A percentile compares a stretch with the other conserved stretches of the same genome.
These are phyloP conservation scores for Orchestia grillus DNA, from an alignment of 1,140 invertebrate genomes.

Conservation along the genomic window DNA sequence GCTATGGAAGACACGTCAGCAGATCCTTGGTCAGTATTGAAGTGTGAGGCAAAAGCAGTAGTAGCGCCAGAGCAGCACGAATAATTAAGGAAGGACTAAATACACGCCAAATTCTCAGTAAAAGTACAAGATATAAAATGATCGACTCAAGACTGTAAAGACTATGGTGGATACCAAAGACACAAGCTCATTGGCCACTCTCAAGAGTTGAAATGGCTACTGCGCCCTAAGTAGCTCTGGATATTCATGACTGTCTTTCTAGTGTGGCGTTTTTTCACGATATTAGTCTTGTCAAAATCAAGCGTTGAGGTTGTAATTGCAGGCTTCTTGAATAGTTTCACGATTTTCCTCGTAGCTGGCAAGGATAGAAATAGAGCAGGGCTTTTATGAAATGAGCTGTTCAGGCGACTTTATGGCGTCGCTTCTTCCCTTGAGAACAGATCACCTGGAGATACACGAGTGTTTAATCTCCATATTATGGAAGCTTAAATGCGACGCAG, in stretches of 20 bases:
- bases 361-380: neutral
- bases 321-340: neutral
- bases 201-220: neutral
- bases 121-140: neutral
- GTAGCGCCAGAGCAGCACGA: too few species aligned
- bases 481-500: neutral
- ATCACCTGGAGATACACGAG: neutral
- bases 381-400: neutral
- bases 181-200: neutral
- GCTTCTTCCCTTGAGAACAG: neutral
- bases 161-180: neutral
- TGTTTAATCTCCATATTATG: neutral
- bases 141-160: neutral
- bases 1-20: too few species aligned
- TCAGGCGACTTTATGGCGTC: neutral
- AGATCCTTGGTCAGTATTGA: too few species aligned
- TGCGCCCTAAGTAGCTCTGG: neutral
- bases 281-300: neutral
- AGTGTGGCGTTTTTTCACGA: neutral
- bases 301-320: neutral
- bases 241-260: neutral
- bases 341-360: neutral
- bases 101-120: neutral
- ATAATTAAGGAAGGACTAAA: too few species aligned
- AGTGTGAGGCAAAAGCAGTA: too few species aligned